Evolutionary conservation across 37 sponge, comb jelly and placozoan species (phyloP), one percentile per base, ranked within the genome.

Genomic region (Cliona cf. orientalis): DNA sequence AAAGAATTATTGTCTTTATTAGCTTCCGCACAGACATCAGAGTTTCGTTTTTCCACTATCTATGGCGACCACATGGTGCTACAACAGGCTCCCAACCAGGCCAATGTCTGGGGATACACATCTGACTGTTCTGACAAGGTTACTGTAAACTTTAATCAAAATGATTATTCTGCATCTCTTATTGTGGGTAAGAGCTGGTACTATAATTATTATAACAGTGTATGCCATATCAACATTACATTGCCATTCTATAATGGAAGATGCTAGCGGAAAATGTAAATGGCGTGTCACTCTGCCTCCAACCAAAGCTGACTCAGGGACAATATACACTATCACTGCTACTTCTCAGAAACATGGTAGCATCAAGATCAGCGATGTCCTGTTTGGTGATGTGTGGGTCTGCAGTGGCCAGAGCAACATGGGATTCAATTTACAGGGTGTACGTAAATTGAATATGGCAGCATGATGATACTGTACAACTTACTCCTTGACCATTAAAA

Each of bases 331-430:
- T 4, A 81, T 90, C 46, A 70, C 79, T 40, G 86, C 85, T 28
- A 46, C 44, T 1, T 80, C 81, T 28, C 23, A 66, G 37, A 69
- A 58, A 28, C 25, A 71, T 34, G 82, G 78, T 28, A 72, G 5
- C 29, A 43, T 53, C 42, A 46, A 49, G 31, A 46, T 90, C 59
- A 59, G 28, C 2, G 86, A 90, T 80, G 91, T 90, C 46, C 71
- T 90, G 32, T 90, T 90, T 81, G 91, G 91, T 38, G 91, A 90
- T 58, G 91, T 90, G 69, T 90, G 75, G 75, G 31, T 90, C 2
- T 90, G 91, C 86, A 76, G 91, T 81, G 91, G 91, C 21, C 92
- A 91, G 84, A 91, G 92, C 59, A 91, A 91, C 92, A 91, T 91
- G 92, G 67, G 69, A 58, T 74, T 91, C 56, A 55, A 71, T 9